Evolutionary conservation across 2,113 vertebrate genomes (phyloP), one percentile per base, ranked within the genome.

Genomic region (human (Homo sapiens)): DNA sequence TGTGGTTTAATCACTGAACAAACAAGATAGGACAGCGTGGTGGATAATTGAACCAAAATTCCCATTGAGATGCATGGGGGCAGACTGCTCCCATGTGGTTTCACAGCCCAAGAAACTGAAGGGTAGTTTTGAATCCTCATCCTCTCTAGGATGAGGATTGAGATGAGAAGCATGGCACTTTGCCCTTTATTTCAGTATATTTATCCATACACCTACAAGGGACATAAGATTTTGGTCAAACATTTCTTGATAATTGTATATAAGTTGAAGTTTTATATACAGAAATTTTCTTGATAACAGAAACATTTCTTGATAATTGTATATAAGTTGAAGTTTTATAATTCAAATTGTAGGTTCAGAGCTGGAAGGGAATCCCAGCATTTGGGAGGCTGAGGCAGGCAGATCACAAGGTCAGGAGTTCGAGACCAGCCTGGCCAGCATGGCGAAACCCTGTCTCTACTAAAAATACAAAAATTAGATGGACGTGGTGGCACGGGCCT

Each of bases 1-100:
- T 93, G 32, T 86, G n/a, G 35, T 66, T 95, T 68, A 86, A 79
- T 91, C 38, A 80, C 32, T 94, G n/a, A n/a, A 4, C 73, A 64
- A 85, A 52, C 64, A 90, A n/a, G 81, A 27, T 22, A 50, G 61
- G 40, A 27, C n/a, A 16, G 45, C 20, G 0, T n/a, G 50, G 89
- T 45, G 11, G 83, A 4, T 27, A 48, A 83, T 75, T 75, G 70
- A 13, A 13, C 25, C 57, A 30, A 64, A 70, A 17, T 23, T 89
- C 22, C 52, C 35, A 10, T 2, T 0, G 6, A 75, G 30, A 59
- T 7, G 3, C 20, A 23, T 8, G 27, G 14, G 27, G 14, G 64
- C 43, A 9, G 43, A 57, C 27, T 25, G 18, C 52, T 32, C 30
- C 18, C 5, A 0, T 4, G 32, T 48, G 8, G 38, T 57, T 82